Evolutionary conservation across 1,140 invertebrate genomes (phyloP).

Genomic region (Spodoptera frugiperda): DNA sequence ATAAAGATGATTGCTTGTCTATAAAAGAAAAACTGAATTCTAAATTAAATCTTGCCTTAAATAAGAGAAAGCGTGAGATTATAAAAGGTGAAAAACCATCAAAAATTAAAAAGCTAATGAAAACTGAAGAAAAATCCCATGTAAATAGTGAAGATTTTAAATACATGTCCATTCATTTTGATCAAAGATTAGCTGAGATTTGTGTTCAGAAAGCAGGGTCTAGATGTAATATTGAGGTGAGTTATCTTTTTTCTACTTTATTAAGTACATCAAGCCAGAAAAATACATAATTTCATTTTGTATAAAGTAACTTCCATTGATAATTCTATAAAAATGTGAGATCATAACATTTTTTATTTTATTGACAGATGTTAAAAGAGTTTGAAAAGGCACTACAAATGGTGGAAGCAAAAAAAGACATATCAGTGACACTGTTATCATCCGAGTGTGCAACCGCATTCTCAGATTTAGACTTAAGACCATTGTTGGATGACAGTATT

Average conservation of each 20-base stretch:
- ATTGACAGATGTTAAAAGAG: conserved; percentile 75
- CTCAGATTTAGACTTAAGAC: conserved; percentile 69
- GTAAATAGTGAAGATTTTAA: conserved; percentile 53
- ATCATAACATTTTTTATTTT: conserved; percentile 5
- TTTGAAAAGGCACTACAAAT: conserved; percentile 66
- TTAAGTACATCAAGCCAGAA: neutral
- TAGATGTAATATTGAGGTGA: conserved; percentile 72
- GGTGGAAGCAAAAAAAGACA: conserved; percentile 68
- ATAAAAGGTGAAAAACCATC: conserved; percentile 70
- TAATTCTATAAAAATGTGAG: conserved; percentile 21
- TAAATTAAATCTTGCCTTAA: conserved; percentile 75
- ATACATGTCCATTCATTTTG: conserved; percentile 70
- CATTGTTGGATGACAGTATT: conserved; percentile 66
- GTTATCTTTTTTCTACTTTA: conserved; percentile 33
- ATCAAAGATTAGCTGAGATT: conserved; percentile 74
- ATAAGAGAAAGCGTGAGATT: conserved; percentile 78
- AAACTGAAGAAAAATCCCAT: conserved; percentile 50
- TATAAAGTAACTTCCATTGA: neutral
- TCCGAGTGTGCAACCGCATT: conserved; percentile 74
- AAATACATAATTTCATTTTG: too few species aligned
- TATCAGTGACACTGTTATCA: conserved; percentile 73
- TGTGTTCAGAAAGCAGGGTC: conserved; percentile 65
- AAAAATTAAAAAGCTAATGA: conserved; percentile 72
- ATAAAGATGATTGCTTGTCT: conserved; percentile 78
- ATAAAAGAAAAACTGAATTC: conserved; percentile 82